These are phyloP conservation scores for Manis pentadactyla DNA, from an alignment of 2,797 vertebrate species.

Conservation along the genomic window DNA sequence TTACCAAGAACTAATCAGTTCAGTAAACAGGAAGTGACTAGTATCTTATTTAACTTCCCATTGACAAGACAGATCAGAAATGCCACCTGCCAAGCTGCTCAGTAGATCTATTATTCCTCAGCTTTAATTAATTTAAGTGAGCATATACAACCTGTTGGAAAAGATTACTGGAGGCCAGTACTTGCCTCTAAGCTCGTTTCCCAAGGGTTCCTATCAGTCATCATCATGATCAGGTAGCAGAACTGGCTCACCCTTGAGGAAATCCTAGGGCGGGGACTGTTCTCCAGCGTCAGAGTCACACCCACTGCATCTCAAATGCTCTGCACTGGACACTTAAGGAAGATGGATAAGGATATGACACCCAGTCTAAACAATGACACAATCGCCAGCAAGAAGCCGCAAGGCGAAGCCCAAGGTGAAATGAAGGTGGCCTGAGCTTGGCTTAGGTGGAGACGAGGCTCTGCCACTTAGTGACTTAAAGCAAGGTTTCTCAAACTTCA, in stretches of 20 bases:
- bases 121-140: not conserved
- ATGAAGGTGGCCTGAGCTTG: not conserved
- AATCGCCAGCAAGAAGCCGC: not conserved
- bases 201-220: not conserved
- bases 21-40: not conserved
- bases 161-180: not conserved
- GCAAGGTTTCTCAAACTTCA: not conserved
- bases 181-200: not conserved
- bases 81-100: not conserved
- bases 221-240: not conserved
- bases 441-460: not conserved
- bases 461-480: not conserved
- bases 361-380: not conserved
- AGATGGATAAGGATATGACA: not conserved
- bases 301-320: not conserved
- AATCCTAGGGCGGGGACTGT: not conserved
- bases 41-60: not conserved
- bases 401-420: not conserved
- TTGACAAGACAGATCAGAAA: not conserved
- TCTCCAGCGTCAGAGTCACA: not conserved
- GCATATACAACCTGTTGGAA: not conserved
- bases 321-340: not conserved
- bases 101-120: not conserved
- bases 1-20: conserved; percentile 50
- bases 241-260: not conserved